Evolutionary conservation across 2,113 vertebrate species (phyloP), one percentile per base, ranked within the genome.

Genomic region (Pseudopodoces humilis): DNA sequence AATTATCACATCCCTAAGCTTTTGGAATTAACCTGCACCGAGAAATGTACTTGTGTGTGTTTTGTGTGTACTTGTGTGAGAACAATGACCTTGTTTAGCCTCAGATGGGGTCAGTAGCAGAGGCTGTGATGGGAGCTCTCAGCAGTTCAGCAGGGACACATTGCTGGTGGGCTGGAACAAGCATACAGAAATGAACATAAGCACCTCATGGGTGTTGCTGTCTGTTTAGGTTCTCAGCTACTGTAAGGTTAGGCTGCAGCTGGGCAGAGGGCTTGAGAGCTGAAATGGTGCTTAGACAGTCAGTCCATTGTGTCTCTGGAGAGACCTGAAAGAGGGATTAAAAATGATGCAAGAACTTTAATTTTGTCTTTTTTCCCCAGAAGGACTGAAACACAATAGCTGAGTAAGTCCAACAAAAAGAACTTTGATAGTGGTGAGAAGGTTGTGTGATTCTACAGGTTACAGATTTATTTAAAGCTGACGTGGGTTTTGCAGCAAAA

Each of bases 311-410:
- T 39, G 11, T 58, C 46, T 76, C 41, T 35, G 63, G 47, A 33
- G 68, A 84, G 21, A 76, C 25, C 27, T 65, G 64, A 84, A 80
- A 83, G 4, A 7, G 10, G 4, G 7, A 49, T 63, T 64, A 46
- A 59, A 7, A 47, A 2, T 37, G 2, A 71, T 43, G 21, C 22
- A 79, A 84, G 25, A 63, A 63, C 22, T 35, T 23, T 13, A 49
- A 74, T 2, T 2, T 18, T 25, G 2, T 4, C 30, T 35, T 64
- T 23, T 11, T 3, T 4, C 9, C 13, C 11, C 15, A 22, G n/a
- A 76, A 79, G 11, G 18, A 52, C 11, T 28, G 8, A 64, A 77
- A 65, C 3, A 13, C 6, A 70, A 12, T 7, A 49, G 15, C 5
- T 1, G 12, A 49, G 12, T 12, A 92, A 8, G 8, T 37, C 23